Base-by-base conservation (phyloP, 1,140 invertebrate species). In the Brachionus manjavacas region DNA sequence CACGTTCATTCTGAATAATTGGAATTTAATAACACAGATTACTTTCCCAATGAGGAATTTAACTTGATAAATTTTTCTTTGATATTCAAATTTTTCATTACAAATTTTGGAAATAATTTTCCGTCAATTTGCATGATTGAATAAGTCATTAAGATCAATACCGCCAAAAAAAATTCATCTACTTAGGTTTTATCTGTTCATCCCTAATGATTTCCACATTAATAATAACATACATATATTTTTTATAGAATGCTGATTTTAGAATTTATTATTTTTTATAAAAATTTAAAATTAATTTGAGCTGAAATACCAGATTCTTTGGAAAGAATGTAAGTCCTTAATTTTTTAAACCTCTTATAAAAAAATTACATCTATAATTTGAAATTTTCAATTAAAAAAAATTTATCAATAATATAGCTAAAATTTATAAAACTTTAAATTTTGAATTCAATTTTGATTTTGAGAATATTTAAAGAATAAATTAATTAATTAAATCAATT, bases 61-160 rank as follows among this genome's bases (percentile, higher is more conserved):
- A 20, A 39, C n/a, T 72, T 72, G 68, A 39, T 72, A 72, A 39
- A 16, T 43, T 72, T 72, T 41, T 20, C 35, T 72, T 72, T 72
- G 68, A 72, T 72, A 72, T 72, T 72, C 16, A 72, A 72, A 72
- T 72, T 72, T 72, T 72, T 7, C 3, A 68, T 35, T 68, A 1
- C 11, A 12, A 39, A 39, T n/a, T 68, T 68, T 31, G 16, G 20
- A 60, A 9, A 60, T 35, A 68, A 23, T 68, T 68, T 68, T 20
- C 9, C 12, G 28, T n/a, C 39, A 16, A 72, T 72, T 72, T 72
- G 31, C 68, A 72, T 72, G 68, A 72, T 72, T 72, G 31, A 72
- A 72, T 72, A 72, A 41, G n/a, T 72, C 68, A 41, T 72, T 72
- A n/a, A 72, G 39, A 72, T 7, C 2, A 4, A 43, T 12, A 72